Evolutionary conservation across 2,113 vertebrate genomes (phyloP), one percentile per base, ranked within the genome.

Genomic region (Malaclemys terrapin): DNA sequence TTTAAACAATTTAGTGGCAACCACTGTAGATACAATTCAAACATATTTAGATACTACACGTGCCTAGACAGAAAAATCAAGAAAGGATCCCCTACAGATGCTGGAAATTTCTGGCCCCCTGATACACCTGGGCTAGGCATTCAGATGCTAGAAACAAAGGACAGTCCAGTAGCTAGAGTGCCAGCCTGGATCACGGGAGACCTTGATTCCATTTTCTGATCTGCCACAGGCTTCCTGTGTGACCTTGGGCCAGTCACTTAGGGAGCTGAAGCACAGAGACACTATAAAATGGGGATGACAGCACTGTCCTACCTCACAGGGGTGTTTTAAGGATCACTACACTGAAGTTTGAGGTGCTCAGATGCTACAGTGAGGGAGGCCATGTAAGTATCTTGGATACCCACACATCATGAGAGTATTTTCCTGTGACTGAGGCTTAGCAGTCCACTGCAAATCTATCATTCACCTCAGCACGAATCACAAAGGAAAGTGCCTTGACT

Each of bases 201-300:
- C 5, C 35, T 24, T 3, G 0, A 0, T 35, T 50, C 6, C 65
- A 22, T 24, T n/a, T 25, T 65, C 45, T 76, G 17, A 3, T 87
- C 45, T 8, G 29, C 29, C 69, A 85, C 35, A 52, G 80, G n/a
- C 22, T 25, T 14, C 35, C 24, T 8, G 13, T 8, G 14, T 8
- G 2, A 16, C 84, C 38, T 24, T 50, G 52, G 65, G 29, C 25
- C 54, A 49, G 89, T 42, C 10, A 11, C 49, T 62, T 14, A 57
- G 5, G 25, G 56, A 57, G 56, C 9, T 57, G 25, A 57, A 62
- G 27, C 57, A 29, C 25, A 62, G 57, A 59, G 57, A 29, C 27
- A 62, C 27, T 62, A 62, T 83, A 17, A 50, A 25, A 1, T 82
- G 57, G 17, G 88, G 27, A 82, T 69, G 20, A 6, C 0, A n/a